A percentile compares a stretch with the other conserved stretches of the same genome.
Conservation (phyloP, 2,888 invertebrate genomes). For the Zele albiditarsus region DNA sequence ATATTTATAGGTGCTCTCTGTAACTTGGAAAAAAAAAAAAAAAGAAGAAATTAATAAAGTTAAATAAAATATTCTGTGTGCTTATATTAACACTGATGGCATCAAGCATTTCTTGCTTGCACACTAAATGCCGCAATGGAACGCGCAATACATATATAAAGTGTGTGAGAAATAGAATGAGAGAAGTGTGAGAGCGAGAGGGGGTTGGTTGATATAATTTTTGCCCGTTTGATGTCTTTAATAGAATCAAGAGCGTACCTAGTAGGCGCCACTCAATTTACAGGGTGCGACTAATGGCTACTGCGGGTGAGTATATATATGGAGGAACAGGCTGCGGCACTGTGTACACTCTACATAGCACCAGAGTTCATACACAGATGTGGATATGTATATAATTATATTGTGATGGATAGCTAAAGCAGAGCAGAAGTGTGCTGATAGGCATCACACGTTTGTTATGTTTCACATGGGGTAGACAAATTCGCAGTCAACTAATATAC, state of each 20-base stretch:
- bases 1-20: too few species aligned
- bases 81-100: constrained; percentile 32
- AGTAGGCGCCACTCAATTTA: constrained; percentile 71
- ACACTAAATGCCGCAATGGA: constrained; percentile 19
- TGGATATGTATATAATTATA: constrained; percentile 13
- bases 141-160: constrained; percentile 6
- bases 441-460: constrained; percentile 16
- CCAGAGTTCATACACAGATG: not conserved
- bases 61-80: not conserved
- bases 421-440: not conserved
- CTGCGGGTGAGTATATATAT: constrained; percentile 48
- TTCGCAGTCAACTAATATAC: too few species aligned
- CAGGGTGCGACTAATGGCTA: constrained; percentile 72
- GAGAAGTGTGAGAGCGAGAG: constrained; percentile 44
- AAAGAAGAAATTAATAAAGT: constrained; percentile 29
- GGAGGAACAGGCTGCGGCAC: constrained; percentile 24
- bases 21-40: not conserved
- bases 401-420: not conserved
- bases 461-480: constrained; percentile 1
- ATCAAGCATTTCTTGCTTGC: constrained; percentile 2
- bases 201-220: constrained; percentile 71
- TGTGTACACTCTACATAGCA: constrained; percentile 30
- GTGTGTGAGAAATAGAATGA: constrained; percentile 1
- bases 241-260: constrained; percentile 71
- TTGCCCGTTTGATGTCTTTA: constrained; percentile 72